Base-by-base conservation (phyloP, 2,797 vertebrate genomes). In the Clarias laeviceps region DNA sequence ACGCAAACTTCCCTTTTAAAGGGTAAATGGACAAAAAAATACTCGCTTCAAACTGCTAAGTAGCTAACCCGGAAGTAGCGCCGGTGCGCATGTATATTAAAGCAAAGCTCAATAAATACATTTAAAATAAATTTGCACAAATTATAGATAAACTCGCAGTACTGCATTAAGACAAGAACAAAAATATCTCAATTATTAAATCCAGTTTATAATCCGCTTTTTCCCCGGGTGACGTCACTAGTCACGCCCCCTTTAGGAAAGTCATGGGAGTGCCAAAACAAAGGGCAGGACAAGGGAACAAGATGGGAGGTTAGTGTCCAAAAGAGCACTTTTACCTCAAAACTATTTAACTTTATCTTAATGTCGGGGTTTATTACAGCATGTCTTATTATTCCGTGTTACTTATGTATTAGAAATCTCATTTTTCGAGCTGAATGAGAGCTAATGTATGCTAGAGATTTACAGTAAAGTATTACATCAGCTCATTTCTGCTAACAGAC, bases 231-330 rank as follows among this genome's bases (percentile, higher is more conserved):
- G 6, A 27, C 61, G 61, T 80, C 78, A 45, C 20, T 18, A 3
- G 12, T 69, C 61, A 65, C 54, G 88, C 80, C 0, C 57, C 0
- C 92, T 88, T 91, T 88, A 91, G 83, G 92, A 94, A 94, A 85
- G 93, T 90, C 88, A 89, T 90, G 77, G 89, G 61, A 59, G 86
- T 87, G 61, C 80, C 74, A 85, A 86, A 85, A 89, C 90, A 88
- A 90, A 94, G 93, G 92, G 88, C 93, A 92, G 91, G 82, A 88
- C 78, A 84, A 90, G 79, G 88, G 92, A 94, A 87, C 93, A 85
- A 89, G 90, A 96, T 95, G 95, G 95, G 94, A 95, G 95, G 95
- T 96, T 91, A 70, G 95, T 95, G 77, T 24, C 0, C 40, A 74
- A 68, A n/a, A 12, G 20, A 24, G 1, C 14, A 54, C 40, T 80